Base-by-base conservation (phyloP, 2,113 vertebrate species). In the Dasyprocta punctata region DNA sequence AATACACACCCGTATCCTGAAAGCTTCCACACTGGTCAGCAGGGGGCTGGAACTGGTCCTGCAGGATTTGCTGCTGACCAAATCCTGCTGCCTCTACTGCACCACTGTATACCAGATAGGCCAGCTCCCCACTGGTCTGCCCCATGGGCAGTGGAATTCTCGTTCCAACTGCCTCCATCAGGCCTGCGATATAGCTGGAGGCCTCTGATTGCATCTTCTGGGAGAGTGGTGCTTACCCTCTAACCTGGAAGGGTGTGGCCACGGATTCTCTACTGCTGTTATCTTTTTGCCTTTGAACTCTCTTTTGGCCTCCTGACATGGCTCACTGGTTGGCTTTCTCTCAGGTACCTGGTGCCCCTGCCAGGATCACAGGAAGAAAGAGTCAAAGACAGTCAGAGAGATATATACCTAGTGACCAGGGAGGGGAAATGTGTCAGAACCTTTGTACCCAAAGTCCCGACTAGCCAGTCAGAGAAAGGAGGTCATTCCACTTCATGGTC, bases 111-210 rank as follows among this genome's bases (percentile, higher is more conserved):
- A n/a, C 3, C 36, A 36, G 17, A 3, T 36, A 33, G 52, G 38
- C 9, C 11, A 1, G 33, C 36, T 58, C 47, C 41, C 36, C 12
- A 44, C 67, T n/a, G 47, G 28, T 75, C 52, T 28, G 10, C n/a
- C 60, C 20, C 7, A 22, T 1, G 38, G 7, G 67, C 52, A 3
- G 17, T 22, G 28, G 67, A 26, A 20, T 26, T 47, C 47, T 38
- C 52, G 61, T 13, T 16, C 38, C 86, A 87, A 67, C 30, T 80
- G 38, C 3, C 81, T 5, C 16, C 36, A 33, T 24, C 33, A 1
- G 20, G 63, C 0, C 30, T 36, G 20, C 41, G 12, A 30, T 8
- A 8, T 1, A 1, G n/a, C 8, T 49, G 26, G 28, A 1, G 56
- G 13, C 1, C 7, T 75, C 73, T 22, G 20, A 47, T 17, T 38